A percentile compares a stretch with the other conserved stretches of the same genome.
These are phyloP conservation scores for Acyrthosiphon pisum DNA, from an alignment of 1,140 invertebrate genomes.

Conservation along the genomic window DNA sequence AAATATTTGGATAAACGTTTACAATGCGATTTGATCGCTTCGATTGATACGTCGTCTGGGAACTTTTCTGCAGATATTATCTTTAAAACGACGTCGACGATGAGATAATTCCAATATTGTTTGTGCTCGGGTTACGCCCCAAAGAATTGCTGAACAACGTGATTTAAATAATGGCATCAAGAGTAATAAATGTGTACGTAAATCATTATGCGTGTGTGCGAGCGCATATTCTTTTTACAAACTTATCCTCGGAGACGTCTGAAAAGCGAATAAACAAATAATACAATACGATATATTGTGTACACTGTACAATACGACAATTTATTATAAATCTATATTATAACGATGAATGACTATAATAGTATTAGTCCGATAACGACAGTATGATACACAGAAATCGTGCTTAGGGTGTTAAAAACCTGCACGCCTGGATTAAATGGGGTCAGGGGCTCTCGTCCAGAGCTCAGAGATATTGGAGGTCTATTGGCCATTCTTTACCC, in stretches of 20 bases:
- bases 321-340: neutral
- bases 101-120: slow-evolving; percentile 48
- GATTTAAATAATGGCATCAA: slow-evolving; percentile 43
- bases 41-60: slow-evolving; percentile 55
- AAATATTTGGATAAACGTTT: slow-evolving; percentile 57
- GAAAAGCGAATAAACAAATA: neutral
- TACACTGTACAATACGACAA: neutral
- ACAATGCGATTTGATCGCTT: slow-evolving; percentile 57
- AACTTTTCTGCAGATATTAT: slow-evolving; percentile 43
- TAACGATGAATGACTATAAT: neutral
- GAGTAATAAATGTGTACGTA: slow-evolving; percentile 34
- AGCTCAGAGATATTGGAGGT: too few species aligned
- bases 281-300: neutral
- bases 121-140: slow-evolving; percentile 23
- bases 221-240: neutral
- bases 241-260: neutral
- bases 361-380: neutral
- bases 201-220: neutral
- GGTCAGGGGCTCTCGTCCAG: too few species aligned
- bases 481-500: too few species aligned
- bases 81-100: slow-evolving; percentile 28
- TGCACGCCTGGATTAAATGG: too few species aligned
- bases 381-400: too few species aligned
- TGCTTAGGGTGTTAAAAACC: too few species aligned
- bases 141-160: neutral